Evolutionary conservation across 2,888 invertebrate species (phyloP), one percentile per base, ranked within the genome.

Genomic region (Ypsolopha scabrella): DNA sequence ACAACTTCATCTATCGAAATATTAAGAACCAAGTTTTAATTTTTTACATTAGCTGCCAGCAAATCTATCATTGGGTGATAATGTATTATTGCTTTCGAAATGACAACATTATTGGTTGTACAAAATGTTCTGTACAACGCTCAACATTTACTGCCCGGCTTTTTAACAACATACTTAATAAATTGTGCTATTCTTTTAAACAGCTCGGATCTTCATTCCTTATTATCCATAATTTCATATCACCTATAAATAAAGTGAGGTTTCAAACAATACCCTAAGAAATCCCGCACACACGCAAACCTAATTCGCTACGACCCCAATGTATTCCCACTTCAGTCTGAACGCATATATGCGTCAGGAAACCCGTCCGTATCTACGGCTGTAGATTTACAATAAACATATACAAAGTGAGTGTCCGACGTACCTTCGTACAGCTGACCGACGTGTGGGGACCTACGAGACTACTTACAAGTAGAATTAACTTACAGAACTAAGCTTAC

Each of bases 201-300:
- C 70, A 77, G 65, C 63, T 66, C 71, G 62, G 62, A 70, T 62
- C 65, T 57, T 68, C 71, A 61, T 68, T 69, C 66, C 64, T 70
- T 71, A 69, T 66, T 68, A 72, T 65, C 57, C 69, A 73, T 77
- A 76, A 58, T 65, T 63, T 64, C 72, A 75, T 82, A 80, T 81
- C 77, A 77, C 75, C 85, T 83, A 85, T 49, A 11, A 39, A 24
- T 24, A 24, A 41, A 35, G 74, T 83, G 82, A 85, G 83, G 85
- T 82, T 81, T 77, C 77, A 79, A 81, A 81, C 75, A 67, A 78
- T 80, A 79, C 66, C 68, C 80, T 81, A 82, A 33, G n/a, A 24
- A 2, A 4, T n/a, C 36, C 11, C 46, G 6, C 35, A n/a, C 33
- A 24, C 10, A 48, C 6, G 2, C 33, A 36, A 13, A 24, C 11